Percentiles rank a stretch among this genome's conserved stretches.
phyloP scores from a whole-genome alignment of 2,888 invertebrate species.

The Caenorhabditis angaria region DNA sequence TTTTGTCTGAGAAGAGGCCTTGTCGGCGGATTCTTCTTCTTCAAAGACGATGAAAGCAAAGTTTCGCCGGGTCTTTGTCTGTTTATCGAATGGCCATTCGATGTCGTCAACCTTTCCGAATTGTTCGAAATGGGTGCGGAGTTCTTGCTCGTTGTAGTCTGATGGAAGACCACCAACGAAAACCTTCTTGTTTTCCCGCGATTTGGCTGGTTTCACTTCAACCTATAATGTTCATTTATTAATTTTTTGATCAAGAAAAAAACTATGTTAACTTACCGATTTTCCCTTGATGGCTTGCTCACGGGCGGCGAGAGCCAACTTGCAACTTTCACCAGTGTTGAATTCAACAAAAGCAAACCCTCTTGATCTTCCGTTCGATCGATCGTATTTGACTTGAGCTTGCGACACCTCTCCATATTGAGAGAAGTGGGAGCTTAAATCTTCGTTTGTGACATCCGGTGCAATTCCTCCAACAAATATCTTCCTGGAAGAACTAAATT shows the following conservation, averaged over 20 bases:
- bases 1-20: constrained; percentile 65
- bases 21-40: constrained; percentile 71
- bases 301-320: constrained; percentile 63
- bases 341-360: constrained; percentile 73
- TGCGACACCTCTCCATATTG: constrained; percentile 70
- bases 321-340: constrained; percentile 67
- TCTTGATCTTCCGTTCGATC: constrained; percentile 70
- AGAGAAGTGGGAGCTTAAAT: constrained; percentile 67
- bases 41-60: constrained; percentile 73
- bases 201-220: constrained; percentile 72
- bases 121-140: constrained; percentile 69
- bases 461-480: constrained; percentile 73
- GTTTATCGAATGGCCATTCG: constrained; percentile 71
- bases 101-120: constrained; percentile 72
- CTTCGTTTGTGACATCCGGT: constrained; percentile 71
- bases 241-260: neutral
- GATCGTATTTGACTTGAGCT: constrained; percentile 72
- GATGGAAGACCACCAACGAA: constrained; percentile 72
- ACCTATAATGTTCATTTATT: constrained; percentile 40
- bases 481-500: constrained; percentile 59
- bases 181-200: constrained; percentile 73
- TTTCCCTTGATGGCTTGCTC: constrained; percentile 71
- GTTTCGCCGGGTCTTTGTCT: constrained; percentile 69
- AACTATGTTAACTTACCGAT: constrained; percentile 38
- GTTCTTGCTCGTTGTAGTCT: constrained; percentile 70